A percentile compares a stretch with the other conserved stretches of the same genome.
Evolutionary conservation across 1,140 invertebrate genomes (phyloP).

Genomic region (Muscidifurax raptorellus): DNA sequence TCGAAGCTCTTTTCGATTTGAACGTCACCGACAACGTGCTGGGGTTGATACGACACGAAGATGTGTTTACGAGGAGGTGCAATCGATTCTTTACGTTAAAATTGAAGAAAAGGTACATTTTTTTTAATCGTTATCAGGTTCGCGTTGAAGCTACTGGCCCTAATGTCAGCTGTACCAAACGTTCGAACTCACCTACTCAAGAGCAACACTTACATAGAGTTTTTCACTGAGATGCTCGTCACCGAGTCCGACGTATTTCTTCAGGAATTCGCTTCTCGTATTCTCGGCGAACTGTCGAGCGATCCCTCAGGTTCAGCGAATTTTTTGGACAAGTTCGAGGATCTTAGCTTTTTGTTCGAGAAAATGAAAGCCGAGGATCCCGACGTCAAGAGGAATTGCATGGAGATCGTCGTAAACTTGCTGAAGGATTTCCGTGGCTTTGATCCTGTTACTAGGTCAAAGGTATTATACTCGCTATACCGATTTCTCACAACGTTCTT

Average conservation of each 20-base stretch:
- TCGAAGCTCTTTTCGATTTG: conserved; percentile 64
- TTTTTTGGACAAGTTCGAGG: background rate
- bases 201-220: conserved; percentile 56
- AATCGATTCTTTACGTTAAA: background rate
- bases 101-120: background rate
- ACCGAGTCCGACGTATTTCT: conserved; percentile 65
- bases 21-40: conserved; percentile 61
- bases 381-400: conserved; percentile 67
- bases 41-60: conserved; percentile 63
- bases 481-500: too few relatives aligned
- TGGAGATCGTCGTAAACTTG: conserved; percentile 67
- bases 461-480: conserved; percentile 51
- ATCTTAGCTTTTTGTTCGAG: conserved; percentile 54
- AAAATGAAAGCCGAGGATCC: conserved; percentile 64
- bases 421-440: conserved; percentile 61
- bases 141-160: conserved; percentile 64
- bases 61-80: conserved; percentile 66
- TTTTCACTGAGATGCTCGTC: conserved; percentile 57
- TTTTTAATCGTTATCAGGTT: conserved; percentile 60
- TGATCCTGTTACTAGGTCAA: conserved; percentile 44
- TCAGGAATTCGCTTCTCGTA: conserved; percentile 67
- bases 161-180: conserved; percentile 63
- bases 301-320: conserved; percentile 53
- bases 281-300: conserved; percentile 65
- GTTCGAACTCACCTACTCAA: conserved; percentile 60